Evolutionary conservation across 2,888 invertebrate species (phyloP), one percentile per base, ranked within the genome.

Genomic region (Leistus spinibarbis): DNA sequence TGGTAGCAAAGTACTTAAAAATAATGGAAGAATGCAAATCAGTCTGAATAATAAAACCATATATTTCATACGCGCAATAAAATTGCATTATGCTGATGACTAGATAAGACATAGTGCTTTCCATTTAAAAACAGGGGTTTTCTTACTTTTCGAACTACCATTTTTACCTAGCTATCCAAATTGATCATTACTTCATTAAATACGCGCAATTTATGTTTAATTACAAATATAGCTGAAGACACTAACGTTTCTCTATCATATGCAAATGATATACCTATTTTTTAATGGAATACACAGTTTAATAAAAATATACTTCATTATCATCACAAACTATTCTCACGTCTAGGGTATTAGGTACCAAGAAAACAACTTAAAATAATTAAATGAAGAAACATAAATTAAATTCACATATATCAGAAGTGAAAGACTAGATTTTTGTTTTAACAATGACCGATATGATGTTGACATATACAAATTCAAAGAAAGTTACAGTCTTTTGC

Each of bases 61-160:
- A 60, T 10, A 16, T 10, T 20, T 60, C 4, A 60, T 60, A 60
- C 9, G 17, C 22, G 57, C 17, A 7, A 57, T 60, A 22, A 20
- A 60, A 60, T 19, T 60, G 10, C 22, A 22, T 64, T 23, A 24
- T 27, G 64, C n/a, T 64, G 27, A 70, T 63, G 54, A 40, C 53
- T 62, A 64, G 23, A 62, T 62, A 62, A 56, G 40, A 40, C 16
- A 20, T 65, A 72, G 72, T 72, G 66, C 65, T 27, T 72, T 72
- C 72, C 72, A 72, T 72, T 72, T 57, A 72, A 72, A 60, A 72
- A 66, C 56, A 57, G 72, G 72, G 66, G 66, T 72, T 66, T 24
- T 23, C 16, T 10, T 19, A 60, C 3, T 60, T 60, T 22, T 20
- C 60, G 5, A 60, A 60, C 60, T 19, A 17, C 54, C 17, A 60